A percentile compares a stretch with the other conserved stretches of the same genome.
These are phyloP conservation scores for Trissolcus brochymenae DNA, from an alignment of 2,888 invertebrate genomes.

Conservation along the genomic window DNA sequence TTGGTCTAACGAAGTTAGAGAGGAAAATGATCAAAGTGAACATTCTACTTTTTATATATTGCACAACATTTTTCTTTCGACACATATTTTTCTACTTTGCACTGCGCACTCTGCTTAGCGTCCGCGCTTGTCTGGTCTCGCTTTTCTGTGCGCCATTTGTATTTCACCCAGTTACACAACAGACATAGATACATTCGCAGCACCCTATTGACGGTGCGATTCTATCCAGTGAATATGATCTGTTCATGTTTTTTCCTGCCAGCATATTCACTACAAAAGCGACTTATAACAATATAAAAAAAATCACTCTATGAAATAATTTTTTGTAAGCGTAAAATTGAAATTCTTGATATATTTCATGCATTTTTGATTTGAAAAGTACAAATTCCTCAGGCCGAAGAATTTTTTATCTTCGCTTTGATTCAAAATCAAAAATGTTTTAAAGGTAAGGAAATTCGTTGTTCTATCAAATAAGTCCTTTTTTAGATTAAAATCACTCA, in stretches of 20 bases:
- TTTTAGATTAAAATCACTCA: no score
- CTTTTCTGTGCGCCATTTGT: slow-evolving; percentile 25
- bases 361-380: no score
- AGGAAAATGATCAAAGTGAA: not conserved
- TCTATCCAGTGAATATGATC: slow-evolving; percentile 34
- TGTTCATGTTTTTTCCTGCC: slow-evolving; percentile 9
- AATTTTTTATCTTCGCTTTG: no score
- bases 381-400: no score
- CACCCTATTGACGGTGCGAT: slow-evolving; percentile 18
- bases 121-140: slow-evolving; percentile 27
- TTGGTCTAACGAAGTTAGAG: not conserved
- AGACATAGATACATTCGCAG: slow-evolving; percentile 26
- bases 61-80: slow-evolving; percentile 26
- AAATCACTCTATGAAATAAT: no score
- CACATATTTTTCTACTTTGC: slow-evolving; percentile 33
- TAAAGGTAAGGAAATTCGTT: no score
- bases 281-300: slow-evolving; percentile 17
- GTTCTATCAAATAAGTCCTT: no score
- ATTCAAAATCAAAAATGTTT: no score
- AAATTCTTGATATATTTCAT: no score
- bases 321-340: no score
- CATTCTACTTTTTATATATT: not conserved
- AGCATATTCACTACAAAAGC: slow-evolving; percentile 8
- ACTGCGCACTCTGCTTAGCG: slow-evolving; percentile 18
- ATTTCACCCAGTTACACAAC: slow-evolving; percentile 45